Percentiles rank a stretch among this genome's conserved stretches.
phyloP scores from a whole-genome alignment of 2,113 vertebrate species.

The Psammodynastes pulverulentus region DNA sequence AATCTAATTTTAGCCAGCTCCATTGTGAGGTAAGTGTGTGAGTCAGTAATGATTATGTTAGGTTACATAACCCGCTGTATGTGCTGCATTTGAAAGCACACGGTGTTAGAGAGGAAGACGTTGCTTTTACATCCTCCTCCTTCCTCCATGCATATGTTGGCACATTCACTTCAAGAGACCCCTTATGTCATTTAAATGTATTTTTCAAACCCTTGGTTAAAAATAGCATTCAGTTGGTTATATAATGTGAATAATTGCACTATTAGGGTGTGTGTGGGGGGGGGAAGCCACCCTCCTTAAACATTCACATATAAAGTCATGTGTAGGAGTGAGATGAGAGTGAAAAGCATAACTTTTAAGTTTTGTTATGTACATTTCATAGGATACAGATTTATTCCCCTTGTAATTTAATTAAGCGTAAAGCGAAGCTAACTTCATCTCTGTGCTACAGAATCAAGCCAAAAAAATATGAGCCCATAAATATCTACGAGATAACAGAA shows the following conservation, averaged over 20 bases:
- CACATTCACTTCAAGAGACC: slow-evolving; percentile 52
- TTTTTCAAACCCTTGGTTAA: slow-evolving; percentile 63
- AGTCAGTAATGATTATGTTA: slow-evolving; percentile 64
- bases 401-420: slow-evolving; percentile 30
- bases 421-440: slow-evolving; percentile 8
- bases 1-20: slow-evolving; percentile 65
- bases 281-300: slow-evolving; percentile 59
- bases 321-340: slow-evolving; percentile 52
- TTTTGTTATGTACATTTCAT: slow-evolving; percentile 42
- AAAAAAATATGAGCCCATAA: not conserved
- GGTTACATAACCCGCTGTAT: slow-evolving; percentile 63
- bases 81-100: slow-evolving; percentile 48
- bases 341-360: slow-evolving; percentile 43
- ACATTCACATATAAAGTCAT: slow-evolving; percentile 59
- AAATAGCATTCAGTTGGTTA: slow-evolving; percentile 63
- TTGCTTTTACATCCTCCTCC: slow-evolving; percentile 38
- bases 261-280: slow-evolving; percentile 39
- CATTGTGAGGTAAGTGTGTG: slow-evolving; percentile 60
- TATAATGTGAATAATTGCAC: slow-evolving; percentile 64
- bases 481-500: not conserved
- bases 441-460: not conserved
- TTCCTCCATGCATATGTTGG: slow-evolving; percentile 44
- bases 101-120: slow-evolving; percentile 55
- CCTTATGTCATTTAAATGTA: slow-evolving; percentile 46
- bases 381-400: slow-evolving; percentile 46